Conservation (phyloP, 2,797 vertebrate species). For the Alectoris magna region DNA sequence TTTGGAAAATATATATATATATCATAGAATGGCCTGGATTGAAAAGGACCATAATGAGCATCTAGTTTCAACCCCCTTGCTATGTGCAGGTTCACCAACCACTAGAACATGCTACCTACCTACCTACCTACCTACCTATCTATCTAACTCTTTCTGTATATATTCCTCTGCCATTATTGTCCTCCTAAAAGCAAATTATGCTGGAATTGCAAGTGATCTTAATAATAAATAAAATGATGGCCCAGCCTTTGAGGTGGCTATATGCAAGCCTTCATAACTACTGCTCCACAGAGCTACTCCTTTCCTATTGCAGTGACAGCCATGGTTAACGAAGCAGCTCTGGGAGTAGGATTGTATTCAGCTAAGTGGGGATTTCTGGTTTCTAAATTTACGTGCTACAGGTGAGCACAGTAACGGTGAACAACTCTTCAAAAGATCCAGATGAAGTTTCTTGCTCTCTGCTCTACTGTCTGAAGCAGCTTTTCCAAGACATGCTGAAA, state of each 20-base stretch:
- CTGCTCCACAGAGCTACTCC: neutral
- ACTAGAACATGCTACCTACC: no score
- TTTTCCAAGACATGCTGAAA: constrained; percentile 8
- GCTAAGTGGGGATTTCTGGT: neutral
- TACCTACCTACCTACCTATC: no score
- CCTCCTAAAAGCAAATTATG: neutral
- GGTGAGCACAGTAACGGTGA: neutral
- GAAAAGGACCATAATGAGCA: no score
- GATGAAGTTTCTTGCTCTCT: neutral
- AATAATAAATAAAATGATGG: neutral
- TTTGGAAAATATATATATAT: neutral
- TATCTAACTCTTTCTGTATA: neutral
- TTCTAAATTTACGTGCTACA: neutral
- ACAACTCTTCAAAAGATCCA: constrained; percentile 1
- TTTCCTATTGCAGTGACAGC: neutral
- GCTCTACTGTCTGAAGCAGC: neutral
- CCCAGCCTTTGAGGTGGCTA: neutral
- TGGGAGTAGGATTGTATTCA: neutral
- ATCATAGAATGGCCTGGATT: no score
- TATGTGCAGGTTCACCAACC: no score
- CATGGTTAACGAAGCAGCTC: neutral
- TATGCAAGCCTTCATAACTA: neutral
- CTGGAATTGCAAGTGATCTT: neutral
- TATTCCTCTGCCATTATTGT: neutral
- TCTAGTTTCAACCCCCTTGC: no score